Conservation (phyloP, 2,888 invertebrate genomes). For the Xanthia togata region DNA sequence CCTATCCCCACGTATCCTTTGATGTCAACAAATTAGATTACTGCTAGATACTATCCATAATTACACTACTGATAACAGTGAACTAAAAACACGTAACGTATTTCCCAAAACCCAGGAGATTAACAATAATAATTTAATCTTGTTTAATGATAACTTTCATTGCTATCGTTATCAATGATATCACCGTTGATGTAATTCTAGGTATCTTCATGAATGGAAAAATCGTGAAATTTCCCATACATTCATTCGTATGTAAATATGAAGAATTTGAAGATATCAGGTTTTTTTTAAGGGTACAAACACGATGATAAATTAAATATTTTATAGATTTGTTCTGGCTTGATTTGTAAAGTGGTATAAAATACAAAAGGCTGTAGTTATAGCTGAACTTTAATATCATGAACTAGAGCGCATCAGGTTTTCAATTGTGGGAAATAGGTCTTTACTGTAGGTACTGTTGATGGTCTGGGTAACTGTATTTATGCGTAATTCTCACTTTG, state of each 20-base stretch:
- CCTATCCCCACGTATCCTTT: slow-evolving; percentile 12
- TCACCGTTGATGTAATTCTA: slow-evolving; percentile 18
- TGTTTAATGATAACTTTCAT: slow-evolving; percentile 17
- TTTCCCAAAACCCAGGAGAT: slow-evolving; percentile 22
- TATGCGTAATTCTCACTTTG: slow-evolving; percentile 19
- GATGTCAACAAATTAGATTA: slow-evolving; percentile 18
- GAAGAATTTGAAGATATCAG: not conserved
- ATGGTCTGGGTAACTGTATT: slow-evolving; percentile 40
- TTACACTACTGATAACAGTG: slow-evolving; percentile 14
- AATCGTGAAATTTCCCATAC: slow-evolving; percentile 2
- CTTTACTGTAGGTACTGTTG: slow-evolving; percentile 10
- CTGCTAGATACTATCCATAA: not conserved
- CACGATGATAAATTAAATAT: slow-evolving; percentile 4
- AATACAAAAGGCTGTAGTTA: not conserved
- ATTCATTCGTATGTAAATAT: slow-evolving; percentile 9
- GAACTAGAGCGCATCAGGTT: slow-evolving; percentile 37
- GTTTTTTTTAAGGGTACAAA: not conserved
- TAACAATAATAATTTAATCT: slow-evolving; percentile 22
- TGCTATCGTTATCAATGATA: slow-evolving; percentile 8
- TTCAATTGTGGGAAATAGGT: slow-evolving; percentile 48
- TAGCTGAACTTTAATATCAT: not conserved
- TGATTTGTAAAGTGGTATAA: not conserved
- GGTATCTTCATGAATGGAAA: slow-evolving; percentile 26
- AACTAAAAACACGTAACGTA: slow-evolving; percentile 8
- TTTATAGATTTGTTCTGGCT: slow-evolving; percentile 5